phyloP scores from a whole-genome alignment of 2,797 vertebrate genomes.

The Fistularia tabacaria region DNA sequence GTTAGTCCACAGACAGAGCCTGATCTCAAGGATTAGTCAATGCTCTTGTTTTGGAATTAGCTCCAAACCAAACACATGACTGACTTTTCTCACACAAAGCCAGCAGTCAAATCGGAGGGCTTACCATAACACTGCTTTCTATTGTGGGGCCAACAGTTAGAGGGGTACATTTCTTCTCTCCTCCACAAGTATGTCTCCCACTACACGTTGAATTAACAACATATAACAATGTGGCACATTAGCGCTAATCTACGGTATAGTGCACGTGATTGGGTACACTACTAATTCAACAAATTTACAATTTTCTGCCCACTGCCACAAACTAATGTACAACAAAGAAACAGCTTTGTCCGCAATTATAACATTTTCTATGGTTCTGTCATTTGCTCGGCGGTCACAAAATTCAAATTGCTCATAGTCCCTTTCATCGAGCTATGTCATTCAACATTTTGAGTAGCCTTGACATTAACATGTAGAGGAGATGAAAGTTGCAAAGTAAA shows the following conservation, averaged over 20 bases:
- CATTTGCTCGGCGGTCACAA: constrained; percentile 22
- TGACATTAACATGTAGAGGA: no score
- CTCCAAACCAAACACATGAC: constrained; percentile 72
- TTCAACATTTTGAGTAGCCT: neutral
- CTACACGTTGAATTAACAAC: constrained; percentile 44
- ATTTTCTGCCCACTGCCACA: constrained; percentile 26
- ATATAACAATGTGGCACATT: constrained; percentile 50
- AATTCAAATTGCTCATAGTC: constrained; percentile 24
- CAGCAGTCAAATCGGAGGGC: constrained; percentile 60
- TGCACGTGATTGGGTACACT: no score
- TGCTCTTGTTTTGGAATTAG: constrained; percentile 69
- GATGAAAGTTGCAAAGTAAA: no score
- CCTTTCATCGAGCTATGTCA: constrained; percentile 13
- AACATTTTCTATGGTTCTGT: constrained; percentile 11
- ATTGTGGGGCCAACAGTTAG: constrained; percentile 55
- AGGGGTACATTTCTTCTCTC: constrained; percentile 50
- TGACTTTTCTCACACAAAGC: constrained; percentile 66
- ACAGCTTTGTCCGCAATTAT: constrained; percentile 16
- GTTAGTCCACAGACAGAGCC: constrained; percentile 44
- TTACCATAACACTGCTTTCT: constrained; percentile 61
- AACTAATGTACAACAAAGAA: constrained; percentile 20
- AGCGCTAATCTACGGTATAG: neutral
- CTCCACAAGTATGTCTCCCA: constrained; percentile 56
- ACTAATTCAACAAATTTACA: neutral
- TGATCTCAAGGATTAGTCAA: constrained; percentile 64